Evolutionary conservation across 1,140 invertebrate species (phyloP).

Genomic region (Reticulitermes speratus): DNA sequence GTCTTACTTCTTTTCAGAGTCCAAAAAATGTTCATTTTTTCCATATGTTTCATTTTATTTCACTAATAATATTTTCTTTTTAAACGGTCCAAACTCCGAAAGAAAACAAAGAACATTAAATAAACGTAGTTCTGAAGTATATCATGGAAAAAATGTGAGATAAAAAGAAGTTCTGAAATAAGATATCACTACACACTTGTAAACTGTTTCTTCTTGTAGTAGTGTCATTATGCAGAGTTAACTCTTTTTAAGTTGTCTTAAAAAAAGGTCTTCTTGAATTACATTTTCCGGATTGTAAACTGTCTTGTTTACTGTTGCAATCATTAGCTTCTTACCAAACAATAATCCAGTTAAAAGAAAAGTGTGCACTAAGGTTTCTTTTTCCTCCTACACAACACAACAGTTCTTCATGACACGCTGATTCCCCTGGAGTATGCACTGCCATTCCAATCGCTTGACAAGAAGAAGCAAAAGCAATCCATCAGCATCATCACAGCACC

Average conservation of each 20-base stretch:
- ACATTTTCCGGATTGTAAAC: neutral
- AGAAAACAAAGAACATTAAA: slow-evolving; percentile 15
- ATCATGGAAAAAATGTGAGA: neutral
- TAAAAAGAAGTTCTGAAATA: slow-evolving; percentile 10
- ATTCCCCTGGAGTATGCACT: neutral
- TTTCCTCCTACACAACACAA: neutral
- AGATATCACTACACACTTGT: slow-evolving; percentile 16
- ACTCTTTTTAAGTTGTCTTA: neutral
- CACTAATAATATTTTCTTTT: slow-evolving; percentile 18
- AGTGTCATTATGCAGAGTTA: slow-evolving; percentile 5
- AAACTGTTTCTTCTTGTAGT: neutral
- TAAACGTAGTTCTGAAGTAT: neutral
- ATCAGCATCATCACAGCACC: neutral
- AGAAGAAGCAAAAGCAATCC: neutral
- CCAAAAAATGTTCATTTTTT: slow-evolving; percentile 15
- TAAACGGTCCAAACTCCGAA: neutral
- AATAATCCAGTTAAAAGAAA: slow-evolving; percentile 9
- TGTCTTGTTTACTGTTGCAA: slow-evolving; percentile 1
- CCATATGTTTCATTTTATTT: neutral
- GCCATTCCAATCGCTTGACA: neutral
- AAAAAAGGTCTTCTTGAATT: neutral
- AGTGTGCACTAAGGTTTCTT: neutral
- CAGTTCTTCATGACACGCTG: neutral
- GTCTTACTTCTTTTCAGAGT: slow-evolving; percentile 2
- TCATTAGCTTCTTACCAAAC: neutral